Percentiles rank a stretch among this genome's conserved stretches.
Evolutionary conservation across 2,797 vertebrate species (phyloP).

Genomic region (Anolis apletophallus): DNA sequence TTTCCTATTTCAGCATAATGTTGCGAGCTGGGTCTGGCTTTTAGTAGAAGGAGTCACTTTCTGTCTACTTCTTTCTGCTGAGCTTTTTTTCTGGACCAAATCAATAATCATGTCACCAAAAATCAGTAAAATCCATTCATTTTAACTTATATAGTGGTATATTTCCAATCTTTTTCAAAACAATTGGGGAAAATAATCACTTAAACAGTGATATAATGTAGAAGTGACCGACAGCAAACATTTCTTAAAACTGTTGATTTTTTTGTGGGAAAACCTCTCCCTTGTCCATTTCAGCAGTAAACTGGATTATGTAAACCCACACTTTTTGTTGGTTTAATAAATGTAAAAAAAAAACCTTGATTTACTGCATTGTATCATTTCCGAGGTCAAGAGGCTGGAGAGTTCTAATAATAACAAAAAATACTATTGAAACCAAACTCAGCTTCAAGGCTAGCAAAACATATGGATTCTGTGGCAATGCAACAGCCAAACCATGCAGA

Average conservation of each 20-base stretch:
- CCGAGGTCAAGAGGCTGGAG: background rate
- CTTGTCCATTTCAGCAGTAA: too few relatives aligned
- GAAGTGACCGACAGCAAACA: too few relatives aligned
- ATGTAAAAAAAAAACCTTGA: background rate
- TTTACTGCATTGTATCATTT: background rate
- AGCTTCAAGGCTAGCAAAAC: too few relatives aligned
- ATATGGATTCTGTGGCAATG: background rate
- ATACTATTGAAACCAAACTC: background rate
- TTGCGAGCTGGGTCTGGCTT: too few relatives aligned
- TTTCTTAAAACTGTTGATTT: background rate
- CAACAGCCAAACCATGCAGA: background rate
- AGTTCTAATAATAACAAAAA: background rate
- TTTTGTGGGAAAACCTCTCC: background rate
- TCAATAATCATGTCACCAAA: too few relatives aligned
- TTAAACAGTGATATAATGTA: background rate
- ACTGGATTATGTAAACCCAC: too few relatives aligned
- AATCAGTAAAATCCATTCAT: background rate
- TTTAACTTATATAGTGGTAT: background rate
- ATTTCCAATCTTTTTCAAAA: background rate
- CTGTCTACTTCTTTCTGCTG: too few relatives aligned
- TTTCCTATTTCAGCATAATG: too few relatives aligned
- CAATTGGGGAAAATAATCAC: too few relatives aligned
- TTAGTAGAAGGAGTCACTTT: too few relatives aligned
- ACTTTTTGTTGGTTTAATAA: background rate
- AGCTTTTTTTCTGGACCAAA: too few relatives aligned